These are phyloP conservation scores for Gadopsis bispinosus DNA, from an alignment of 2,797 vertebrate genomes.

Conservation along the genomic window DNA sequence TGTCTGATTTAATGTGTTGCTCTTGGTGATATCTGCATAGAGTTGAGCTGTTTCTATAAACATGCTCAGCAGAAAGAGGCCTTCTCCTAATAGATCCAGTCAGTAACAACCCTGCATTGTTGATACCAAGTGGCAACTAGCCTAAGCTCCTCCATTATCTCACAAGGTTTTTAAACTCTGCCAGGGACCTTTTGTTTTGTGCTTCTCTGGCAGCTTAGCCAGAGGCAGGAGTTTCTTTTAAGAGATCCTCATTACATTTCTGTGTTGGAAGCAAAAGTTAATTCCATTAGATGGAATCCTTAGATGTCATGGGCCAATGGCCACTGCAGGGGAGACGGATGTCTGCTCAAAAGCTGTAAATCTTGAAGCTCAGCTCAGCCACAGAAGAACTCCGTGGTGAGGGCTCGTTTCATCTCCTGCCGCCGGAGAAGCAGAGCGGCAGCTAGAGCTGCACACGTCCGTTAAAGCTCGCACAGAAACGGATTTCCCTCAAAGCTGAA, in stretches of 20 bases:
- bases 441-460: constrained; percentile 8
- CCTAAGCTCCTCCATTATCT: constrained; percentile 59
- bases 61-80: constrained; percentile 29
- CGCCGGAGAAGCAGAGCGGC: constrained; percentile 24
- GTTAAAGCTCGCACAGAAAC: constrained; percentile 21
- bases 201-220: constrained; percentile 59
- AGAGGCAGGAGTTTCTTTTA: constrained; percentile 62
- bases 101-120: constrained; percentile 47
- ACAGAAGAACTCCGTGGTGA: constrained; percentile 52
- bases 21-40: constrained; percentile 31
- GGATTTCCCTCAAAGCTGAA: constrained; percentile 25
- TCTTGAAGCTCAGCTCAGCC: constrained; percentile 49
- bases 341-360: constrained; percentile 72
- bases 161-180: constrained; percentile 48
- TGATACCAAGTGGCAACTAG: constrained; percentile 30
- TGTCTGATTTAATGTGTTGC: constrained; percentile 14
- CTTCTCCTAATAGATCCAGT: constrained; percentile 35
- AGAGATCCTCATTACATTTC: constrained; percentile 70
- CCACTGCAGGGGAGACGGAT: constrained; percentile 70
- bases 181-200: constrained; percentile 59
- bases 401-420: constrained; percentile 60
- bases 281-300: constrained; percentile 71
- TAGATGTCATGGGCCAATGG: constrained; percentile 64
- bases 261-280: constrained; percentile 68
- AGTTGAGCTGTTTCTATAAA: constrained; percentile 39